Base-by-base conservation (phyloP, 2,113 vertebrate species). In the Dipodomys merriami region DNA sequence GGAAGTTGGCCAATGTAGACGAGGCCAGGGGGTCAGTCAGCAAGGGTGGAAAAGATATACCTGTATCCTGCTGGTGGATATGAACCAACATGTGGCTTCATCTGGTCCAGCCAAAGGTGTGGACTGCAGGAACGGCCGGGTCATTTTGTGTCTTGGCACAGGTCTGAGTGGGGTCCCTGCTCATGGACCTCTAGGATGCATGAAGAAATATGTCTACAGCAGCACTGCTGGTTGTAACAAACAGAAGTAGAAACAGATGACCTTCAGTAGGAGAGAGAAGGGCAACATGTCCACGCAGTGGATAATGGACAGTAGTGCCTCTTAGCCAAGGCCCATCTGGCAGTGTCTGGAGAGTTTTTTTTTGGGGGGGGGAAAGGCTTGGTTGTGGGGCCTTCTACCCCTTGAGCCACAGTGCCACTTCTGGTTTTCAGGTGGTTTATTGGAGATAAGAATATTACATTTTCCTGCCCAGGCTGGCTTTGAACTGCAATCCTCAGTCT, bases 181-280 rank as follows among this genome's bases (percentile, higher is more conserved):
- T 46, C 23, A 6, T 1, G 35, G 1, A 27, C 1, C 1, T 1
- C 18, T 10, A 19, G 46, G 83, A 83, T 18, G 7, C 7, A 10
- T 0, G 12, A 2, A 7, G 9, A 25, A 2, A 29, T 29, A 7
- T 8, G 13, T 57, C 23, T 79, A 2, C 0, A 4, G 74, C 88
- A 35, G 13, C 30, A 33, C 30, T 39, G 19, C 72, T 22, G 64
- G 7, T 90, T 35, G 3, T 0, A 11, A 19, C 29, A 76, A 85
- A 13, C 27, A 23, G 57, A 16, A 25, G 4, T 4, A 30, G 83
- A 68, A 73, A 60, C n/a, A 12, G 60, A 74, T 35, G 62, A 33
- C 60, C 93, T 94, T 65, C 29, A 15, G 23, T 6, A n/a, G 80
- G 30, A 69, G 5, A 35, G 80, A 19, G 53, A 30, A 22, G 57